These are phyloP conservation scores for Drosophila quinaria DNA, from an alignment of 2,888 invertebrate genomes.

Conservation along the genomic window DNA sequence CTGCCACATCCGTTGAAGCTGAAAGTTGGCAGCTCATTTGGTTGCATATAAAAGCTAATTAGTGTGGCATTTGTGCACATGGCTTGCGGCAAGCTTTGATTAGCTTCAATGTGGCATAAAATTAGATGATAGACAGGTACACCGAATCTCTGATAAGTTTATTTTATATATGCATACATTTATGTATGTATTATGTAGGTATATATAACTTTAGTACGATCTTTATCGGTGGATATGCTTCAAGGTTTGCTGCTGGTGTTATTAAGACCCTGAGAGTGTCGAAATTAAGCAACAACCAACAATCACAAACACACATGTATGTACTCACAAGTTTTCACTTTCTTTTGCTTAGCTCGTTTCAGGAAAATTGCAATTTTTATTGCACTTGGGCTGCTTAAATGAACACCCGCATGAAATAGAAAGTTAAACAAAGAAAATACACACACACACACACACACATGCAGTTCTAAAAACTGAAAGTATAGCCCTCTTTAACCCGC, in stretches of 20 bases:
- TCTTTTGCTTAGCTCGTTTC: conserved; percentile 62
- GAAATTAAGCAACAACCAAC: conserved; percentile 33
- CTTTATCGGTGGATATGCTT: conserved; percentile 53
- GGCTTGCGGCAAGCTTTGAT: conserved; percentile 62
- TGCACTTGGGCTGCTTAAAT: conserved; percentile 58
- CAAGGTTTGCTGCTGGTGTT: conserved; percentile 28
- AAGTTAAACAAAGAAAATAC: conserved; percentile 37
- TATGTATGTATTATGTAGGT: no score
- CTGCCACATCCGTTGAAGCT: conserved; percentile 43
- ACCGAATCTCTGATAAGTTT: conserved; percentile 14
- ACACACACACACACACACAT: not conserved
- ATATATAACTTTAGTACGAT: conserved; percentile 17
- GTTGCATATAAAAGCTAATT: conserved; percentile 69
- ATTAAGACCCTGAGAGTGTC: conserved; percentile 43
- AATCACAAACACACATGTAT: conserved; percentile 13
- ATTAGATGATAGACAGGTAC: conserved; percentile 24
- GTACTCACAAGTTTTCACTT: conserved; percentile 64
- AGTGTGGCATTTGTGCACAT: conserved; percentile 66
- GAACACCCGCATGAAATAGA: conserved; percentile 75
- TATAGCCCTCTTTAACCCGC: conserved; percentile 43
- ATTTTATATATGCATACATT: not conserved
- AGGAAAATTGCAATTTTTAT: conserved; percentile 73
- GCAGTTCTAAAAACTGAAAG: conserved; percentile 67
- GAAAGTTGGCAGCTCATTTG: conserved; percentile 59
- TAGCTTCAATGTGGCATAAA: conserved; percentile 56